Evolutionary conservation across 2,888 invertebrate genomes (phyloP).

Genomic region (Sesia apiformis): DNA sequence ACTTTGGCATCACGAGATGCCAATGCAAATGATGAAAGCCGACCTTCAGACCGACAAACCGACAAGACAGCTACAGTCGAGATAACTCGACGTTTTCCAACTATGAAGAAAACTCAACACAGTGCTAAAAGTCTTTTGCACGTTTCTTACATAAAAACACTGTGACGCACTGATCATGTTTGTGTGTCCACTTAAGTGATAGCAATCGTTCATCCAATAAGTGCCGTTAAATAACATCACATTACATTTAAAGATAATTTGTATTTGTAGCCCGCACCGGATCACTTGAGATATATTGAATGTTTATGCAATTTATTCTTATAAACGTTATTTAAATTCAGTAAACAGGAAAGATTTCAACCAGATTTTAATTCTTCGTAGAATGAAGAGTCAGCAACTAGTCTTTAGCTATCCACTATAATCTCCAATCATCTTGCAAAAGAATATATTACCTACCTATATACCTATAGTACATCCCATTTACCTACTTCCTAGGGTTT

Average conservation of each 20-base stretch:
- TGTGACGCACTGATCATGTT: background rate
- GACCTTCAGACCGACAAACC: constrained; percentile 42
- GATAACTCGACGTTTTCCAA: constrained; percentile 9
- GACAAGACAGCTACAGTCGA: background rate
- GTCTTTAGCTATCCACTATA: too few species aligned
- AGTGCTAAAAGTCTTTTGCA: background rate
- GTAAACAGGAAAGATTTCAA: background rate
- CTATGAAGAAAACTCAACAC: constrained; percentile 6
- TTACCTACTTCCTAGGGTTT: too few species aligned
- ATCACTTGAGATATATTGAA: constrained; percentile 23
- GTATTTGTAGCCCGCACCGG: constrained; percentile 29
- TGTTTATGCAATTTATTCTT: constrained; percentile 21
- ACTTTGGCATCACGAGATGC: constrained; percentile 35
- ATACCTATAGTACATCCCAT: too few species aligned
- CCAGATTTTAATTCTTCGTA: too few species aligned
- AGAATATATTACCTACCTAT: too few species aligned
- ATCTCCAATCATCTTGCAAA: too few species aligned
- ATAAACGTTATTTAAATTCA: constrained; percentile 5
- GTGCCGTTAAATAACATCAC: constrained; percentile 34
- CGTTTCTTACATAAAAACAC: background rate
- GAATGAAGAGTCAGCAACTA: too few species aligned
- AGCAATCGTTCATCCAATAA: constrained; percentile 25
- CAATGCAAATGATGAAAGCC: constrained; percentile 50
- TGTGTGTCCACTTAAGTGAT: background rate
- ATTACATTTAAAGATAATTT: constrained; percentile 38